A percentile compares a stretch with the other conserved stretches of the same genome.
Evolutionary conservation across 2,888 invertebrate genomes (phyloP).

Genomic region (Listrodromus nycthemerus): DNA sequence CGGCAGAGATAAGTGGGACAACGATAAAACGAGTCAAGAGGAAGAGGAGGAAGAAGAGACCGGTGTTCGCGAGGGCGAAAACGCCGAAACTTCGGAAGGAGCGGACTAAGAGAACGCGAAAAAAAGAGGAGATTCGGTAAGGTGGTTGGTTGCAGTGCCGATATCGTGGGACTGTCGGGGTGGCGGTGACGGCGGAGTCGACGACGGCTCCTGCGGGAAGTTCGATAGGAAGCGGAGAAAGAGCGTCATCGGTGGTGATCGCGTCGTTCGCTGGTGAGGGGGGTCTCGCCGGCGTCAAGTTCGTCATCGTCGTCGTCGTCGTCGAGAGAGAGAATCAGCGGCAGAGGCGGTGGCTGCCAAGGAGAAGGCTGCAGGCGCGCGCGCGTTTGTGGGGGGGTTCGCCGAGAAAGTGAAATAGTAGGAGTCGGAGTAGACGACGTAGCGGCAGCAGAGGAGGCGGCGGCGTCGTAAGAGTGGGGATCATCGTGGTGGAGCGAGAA

Average conservation of each 20-base stretch:
- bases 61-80: conserved; percentile 71
- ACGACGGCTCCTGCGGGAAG: conserved; percentile 62
- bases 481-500: conserved; percentile 69
- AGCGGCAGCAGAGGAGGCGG: conserved; percentile 70
- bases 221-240: conserved; percentile 60
- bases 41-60: conserved; percentile 66
- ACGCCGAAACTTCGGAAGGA: conserved; percentile 66
- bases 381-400: conserved; percentile 81
- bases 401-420: conserved; percentile 72
- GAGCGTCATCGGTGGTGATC: conserved; percentile 64
- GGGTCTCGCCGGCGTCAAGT: conserved; percentile 81
- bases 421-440: conserved; percentile 68
- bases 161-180: conserved; percentile 63
- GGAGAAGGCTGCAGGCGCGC: conserved; percentile 72
- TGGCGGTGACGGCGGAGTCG: conserved; percentile 64
- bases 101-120: conserved; percentile 68
- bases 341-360: conserved; percentile 87
- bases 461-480: conserved; percentile 74
- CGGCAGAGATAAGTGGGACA: conserved; percentile 64
- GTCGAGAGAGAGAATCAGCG: conserved; percentile 85
- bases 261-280: conserved; percentile 74
- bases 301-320: conserved; percentile 87
- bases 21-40: conserved; percentile 64
- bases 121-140: conserved; percentile 67
- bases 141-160: conserved; percentile 67